phyloP scores from a whole-genome alignment of 2,113 vertebrate species.

The Caranx ignobilis region DNA sequence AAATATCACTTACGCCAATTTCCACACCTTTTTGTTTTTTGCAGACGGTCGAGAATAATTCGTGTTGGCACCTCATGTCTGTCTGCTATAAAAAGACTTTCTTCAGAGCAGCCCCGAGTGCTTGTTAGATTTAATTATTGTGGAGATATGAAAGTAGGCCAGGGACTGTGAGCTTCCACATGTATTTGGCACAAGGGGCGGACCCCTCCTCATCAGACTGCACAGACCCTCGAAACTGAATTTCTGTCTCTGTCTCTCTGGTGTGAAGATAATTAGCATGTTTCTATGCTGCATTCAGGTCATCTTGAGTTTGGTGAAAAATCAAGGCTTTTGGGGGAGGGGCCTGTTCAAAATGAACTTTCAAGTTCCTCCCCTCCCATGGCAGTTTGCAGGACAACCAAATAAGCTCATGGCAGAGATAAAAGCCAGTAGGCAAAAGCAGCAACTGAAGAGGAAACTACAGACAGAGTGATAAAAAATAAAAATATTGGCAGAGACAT shows the following conservation, averaged over 20 bases:
- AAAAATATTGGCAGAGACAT: constrained; percentile 21
- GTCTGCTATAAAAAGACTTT: constrained; percentile 53
- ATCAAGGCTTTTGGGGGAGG: constrained; percentile 32
- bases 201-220: constrained; percentile 45
- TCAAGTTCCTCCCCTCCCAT: constrained; percentile 35
- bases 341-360: constrained; percentile 56
- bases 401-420: constrained; percentile 33
- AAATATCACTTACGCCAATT: constrained; percentile 37
- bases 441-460: neutral
- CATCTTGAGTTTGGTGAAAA: constrained; percentile 40
- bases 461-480: neutral
- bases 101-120: constrained; percentile 52
- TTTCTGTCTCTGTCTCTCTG: constrained; percentile 40
- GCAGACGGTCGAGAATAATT: constrained; percentile 9
- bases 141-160: constrained; percentile 78
- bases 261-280: constrained; percentile 51
- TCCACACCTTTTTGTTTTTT: constrained; percentile 35
- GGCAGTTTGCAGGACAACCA: constrained; percentile 39
- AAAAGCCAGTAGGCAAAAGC: neutral
- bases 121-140: constrained; percentile 78
- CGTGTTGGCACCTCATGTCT: constrained; percentile 7
- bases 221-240: constrained; percentile 35
- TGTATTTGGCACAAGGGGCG: constrained; percentile 53
- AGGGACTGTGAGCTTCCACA: constrained; percentile 50
- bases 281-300: constrained; percentile 46